Percentiles rank a stretch among this genome's conserved stretches.
phyloP scores from a whole-genome alignment of 1,140 invertebrate species.

The Gryllus bimaculatus region DNA sequence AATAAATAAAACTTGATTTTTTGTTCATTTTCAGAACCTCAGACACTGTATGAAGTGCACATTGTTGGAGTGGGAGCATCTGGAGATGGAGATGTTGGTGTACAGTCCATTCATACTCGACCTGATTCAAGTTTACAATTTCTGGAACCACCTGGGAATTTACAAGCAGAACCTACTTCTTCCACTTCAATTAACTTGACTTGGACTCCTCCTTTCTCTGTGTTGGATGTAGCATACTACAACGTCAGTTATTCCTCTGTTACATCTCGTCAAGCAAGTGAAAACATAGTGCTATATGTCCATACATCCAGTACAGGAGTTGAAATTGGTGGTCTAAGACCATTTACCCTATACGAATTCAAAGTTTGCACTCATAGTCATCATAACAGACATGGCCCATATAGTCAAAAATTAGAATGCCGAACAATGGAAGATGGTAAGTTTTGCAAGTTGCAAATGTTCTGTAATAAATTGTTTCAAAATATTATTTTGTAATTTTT shows the following conservation, averaged over 20 bases:
- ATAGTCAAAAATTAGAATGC: conserved; percentile 42
- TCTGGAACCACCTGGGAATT: conserved; percentile 32
- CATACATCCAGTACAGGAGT: conserved; percentile 37
- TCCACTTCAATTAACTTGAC: conserved; percentile 39
- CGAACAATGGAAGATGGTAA: conserved; percentile 44
- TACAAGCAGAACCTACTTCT: conserved; percentile 41
- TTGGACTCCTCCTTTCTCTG: conserved; percentile 34
- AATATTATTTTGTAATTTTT: background rate
- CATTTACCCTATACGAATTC: conserved; percentile 50
- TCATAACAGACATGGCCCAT: conserved; percentile 34
- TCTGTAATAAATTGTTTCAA: background rate
- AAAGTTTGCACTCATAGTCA: conserved; percentile 40
- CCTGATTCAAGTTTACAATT: conserved; percentile 16
- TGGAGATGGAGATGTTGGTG: conserved; percentile 27
- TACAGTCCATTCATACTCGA: conserved; percentile 28
- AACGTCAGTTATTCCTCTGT: conserved; percentile 42
- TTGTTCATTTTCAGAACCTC: conserved; percentile 26
- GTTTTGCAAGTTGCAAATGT: conserved; percentile 18
- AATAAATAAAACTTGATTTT: background rate
- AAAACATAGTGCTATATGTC: conserved; percentile 26
- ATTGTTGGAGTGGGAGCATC: conserved; percentile 26
- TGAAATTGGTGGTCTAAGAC: conserved; percentile 41
- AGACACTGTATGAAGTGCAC: conserved; percentile 38
- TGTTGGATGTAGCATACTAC: conserved; percentile 32
- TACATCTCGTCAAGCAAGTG: conserved; percentile 24